Conservation (phyloP, 2,888 invertebrate genomes). For the Charanyca ferruginea region DNA sequence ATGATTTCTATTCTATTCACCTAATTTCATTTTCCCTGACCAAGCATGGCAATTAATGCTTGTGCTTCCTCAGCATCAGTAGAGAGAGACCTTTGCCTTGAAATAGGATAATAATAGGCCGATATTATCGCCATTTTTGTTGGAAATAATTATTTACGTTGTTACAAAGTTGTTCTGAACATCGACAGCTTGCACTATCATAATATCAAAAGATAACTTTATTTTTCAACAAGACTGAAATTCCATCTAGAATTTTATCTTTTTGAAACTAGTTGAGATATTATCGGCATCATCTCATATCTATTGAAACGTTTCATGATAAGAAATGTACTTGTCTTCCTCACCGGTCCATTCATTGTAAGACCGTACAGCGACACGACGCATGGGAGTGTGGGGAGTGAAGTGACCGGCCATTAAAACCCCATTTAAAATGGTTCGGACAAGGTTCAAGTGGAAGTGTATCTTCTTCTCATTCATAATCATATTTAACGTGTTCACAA, state of each 20-base stretch:
- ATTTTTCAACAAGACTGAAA: slow-evolving; percentile 22
- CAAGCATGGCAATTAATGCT: too few relatives aligned
- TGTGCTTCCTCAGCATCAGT: too few relatives aligned
- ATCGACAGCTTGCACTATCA: slow-evolving; percentile 28
- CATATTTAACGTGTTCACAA: slow-evolving; percentile 70
- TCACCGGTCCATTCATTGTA: slow-evolving; percentile 65
- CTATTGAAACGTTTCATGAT: slow-evolving; percentile 40
- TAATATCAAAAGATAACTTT: slow-evolving; percentile 38
- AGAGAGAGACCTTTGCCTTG: too few relatives aligned
- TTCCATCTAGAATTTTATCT: slow-evolving; percentile 64
- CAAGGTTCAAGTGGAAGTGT: slow-evolving; percentile 76
- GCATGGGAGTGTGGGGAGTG: slow-evolving; percentile 69
- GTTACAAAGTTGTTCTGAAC: neutral
- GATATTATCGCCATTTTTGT: too few relatives aligned
- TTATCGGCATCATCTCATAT: slow-evolving; percentile 69
- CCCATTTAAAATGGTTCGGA: slow-evolving; percentile 77
- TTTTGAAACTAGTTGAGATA: slow-evolving; percentile 62
- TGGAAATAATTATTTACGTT: too few relatives aligned
- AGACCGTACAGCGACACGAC: slow-evolving; percentile 63
- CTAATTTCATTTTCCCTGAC: too few relatives aligned
- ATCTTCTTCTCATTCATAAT: slow-evolving; percentile 68
- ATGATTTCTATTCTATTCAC: too few relatives aligned
- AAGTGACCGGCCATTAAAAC: slow-evolving; percentile 66
- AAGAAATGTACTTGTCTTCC: slow-evolving; percentile 37
- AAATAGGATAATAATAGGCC: too few relatives aligned